Percentiles rank a stretch among this genome's conserved stretches.
phyloP scores from a whole-genome alignment of 2,797 vertebrate genomes.

The Gobio occitaniae region DNA sequence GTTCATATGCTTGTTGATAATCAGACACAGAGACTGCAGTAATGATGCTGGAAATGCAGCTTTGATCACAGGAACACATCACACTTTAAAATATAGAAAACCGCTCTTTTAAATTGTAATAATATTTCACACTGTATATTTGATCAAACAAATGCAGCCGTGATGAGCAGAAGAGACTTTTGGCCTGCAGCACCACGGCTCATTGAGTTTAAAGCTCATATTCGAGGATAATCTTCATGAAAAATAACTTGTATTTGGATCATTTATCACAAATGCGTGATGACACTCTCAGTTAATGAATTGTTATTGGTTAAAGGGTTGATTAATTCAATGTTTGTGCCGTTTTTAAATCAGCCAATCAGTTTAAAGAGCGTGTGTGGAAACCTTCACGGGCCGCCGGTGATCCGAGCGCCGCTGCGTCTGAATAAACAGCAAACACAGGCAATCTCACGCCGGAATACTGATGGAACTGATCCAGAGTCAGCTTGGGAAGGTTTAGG shows the following conservation, averaged over 20 bases:
- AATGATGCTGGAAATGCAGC: background rate
- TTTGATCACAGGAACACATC: background rate
- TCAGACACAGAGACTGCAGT: background rate
- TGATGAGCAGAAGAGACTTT: background rate
- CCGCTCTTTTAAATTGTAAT: background rate
- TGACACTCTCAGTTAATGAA: background rate
- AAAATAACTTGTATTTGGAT: background rate
- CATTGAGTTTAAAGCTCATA: background rate
- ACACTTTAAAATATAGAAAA: background rate
- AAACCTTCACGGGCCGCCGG: background rate
- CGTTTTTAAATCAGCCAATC: background rate
- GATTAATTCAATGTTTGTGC: background rate
- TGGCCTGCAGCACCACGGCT: background rate
- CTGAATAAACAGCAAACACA: conserved; percentile 8
- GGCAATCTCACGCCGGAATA: background rate
- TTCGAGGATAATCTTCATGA: background rate
- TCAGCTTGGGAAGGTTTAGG: background rate
- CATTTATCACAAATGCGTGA: background rate
- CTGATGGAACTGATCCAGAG: conserved; percentile 18
- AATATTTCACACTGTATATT: background rate
- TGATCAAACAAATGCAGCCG: background rate
- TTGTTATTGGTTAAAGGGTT: background rate
- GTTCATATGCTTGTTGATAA: background rate
- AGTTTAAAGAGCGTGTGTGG: background rate
- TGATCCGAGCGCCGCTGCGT: background rate